phyloP scores from a whole-genome alignment of 2,888 invertebrate genomes.

The Mactromeris polynyma region DNA sequence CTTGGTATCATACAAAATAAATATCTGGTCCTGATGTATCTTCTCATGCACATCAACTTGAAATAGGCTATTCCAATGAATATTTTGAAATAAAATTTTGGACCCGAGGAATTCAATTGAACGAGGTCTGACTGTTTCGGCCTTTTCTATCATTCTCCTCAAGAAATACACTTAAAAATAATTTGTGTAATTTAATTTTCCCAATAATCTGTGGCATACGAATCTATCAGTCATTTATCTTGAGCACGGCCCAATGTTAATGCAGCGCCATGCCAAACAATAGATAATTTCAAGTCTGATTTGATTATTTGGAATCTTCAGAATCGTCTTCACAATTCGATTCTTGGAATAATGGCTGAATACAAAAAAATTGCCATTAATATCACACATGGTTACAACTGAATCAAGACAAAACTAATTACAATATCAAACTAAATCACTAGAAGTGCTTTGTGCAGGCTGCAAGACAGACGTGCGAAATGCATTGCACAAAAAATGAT shows the following conservation, averaged over 20 bases:
- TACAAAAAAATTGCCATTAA: neutral
- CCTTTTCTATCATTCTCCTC: no score
- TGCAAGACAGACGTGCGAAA: neutral
- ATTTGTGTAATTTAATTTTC: neutral
- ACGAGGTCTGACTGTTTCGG: no score
- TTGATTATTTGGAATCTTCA: neutral
- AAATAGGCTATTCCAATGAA: no score
- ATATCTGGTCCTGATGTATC: no score
- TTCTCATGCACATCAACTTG: no score
- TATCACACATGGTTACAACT: neutral
- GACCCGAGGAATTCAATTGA: no score
- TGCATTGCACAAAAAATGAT: neutral
- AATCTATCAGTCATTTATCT: neutral
- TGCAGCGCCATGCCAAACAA: neutral
- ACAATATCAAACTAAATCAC: neutral
- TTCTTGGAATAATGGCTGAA: slow-evolving; percentile 4
- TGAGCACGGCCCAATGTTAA: neutral
- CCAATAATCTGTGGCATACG: neutral
- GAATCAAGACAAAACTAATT: neutral
- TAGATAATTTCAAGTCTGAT: neutral
- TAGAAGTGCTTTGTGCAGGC: neutral
- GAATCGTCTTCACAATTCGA: neutral
- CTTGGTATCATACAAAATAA: no score
- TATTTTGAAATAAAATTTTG: no score
- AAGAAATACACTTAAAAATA: neutral